These are phyloP conservation scores for Watsonalla binaria DNA, from an alignment of 2,888 invertebrate genomes.

Conservation along the genomic window DNA sequence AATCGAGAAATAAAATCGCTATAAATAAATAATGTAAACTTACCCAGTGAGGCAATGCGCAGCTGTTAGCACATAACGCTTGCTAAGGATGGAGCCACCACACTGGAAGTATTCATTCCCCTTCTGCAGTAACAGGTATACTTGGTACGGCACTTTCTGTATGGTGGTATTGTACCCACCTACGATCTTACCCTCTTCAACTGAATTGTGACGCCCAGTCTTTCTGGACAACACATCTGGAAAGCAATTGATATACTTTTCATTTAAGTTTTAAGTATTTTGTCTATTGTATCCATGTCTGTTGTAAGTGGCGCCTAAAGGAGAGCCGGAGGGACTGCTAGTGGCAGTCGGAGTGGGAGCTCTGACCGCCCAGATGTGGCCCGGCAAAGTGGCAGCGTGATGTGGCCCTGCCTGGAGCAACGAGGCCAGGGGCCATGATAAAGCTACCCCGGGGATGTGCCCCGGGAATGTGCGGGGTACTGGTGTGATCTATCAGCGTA, in stretches of 20 bases:
- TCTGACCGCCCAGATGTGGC: too few species aligned
- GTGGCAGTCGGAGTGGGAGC: too few species aligned
- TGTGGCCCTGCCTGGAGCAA: too few species aligned
- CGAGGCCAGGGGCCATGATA: too few species aligned
- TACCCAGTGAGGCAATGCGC: conserved; percentile 70
- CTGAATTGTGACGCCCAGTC: conserved; percentile 15
- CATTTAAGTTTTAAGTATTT: background rate
- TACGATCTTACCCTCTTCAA: conserved; percentile 47
- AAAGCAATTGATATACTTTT: conserved; percentile 4
- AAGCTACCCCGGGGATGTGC: too few species aligned
- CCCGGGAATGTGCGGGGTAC: too few species aligned
- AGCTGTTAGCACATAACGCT: conserved; percentile 57
- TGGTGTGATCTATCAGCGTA: too few species aligned
- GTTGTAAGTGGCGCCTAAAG: too few species aligned
- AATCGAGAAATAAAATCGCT: background rate
- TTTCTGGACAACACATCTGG: conserved; percentile 41
- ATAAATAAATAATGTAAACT: conserved; percentile 3
- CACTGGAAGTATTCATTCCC: conserved; percentile 51
- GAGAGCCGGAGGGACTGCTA: too few species aligned
- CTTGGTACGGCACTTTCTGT: conserved; percentile 56
- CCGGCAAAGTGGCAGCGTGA: too few species aligned
- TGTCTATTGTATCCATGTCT: too few species aligned
- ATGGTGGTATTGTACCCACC: conserved; percentile 59
- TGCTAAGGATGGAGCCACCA: conserved; percentile 65
- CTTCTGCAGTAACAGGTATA: conserved; percentile 46